Base-by-base conservation (phyloP, 2,888 invertebrate genomes). In the Capitulum mitella region DNA sequence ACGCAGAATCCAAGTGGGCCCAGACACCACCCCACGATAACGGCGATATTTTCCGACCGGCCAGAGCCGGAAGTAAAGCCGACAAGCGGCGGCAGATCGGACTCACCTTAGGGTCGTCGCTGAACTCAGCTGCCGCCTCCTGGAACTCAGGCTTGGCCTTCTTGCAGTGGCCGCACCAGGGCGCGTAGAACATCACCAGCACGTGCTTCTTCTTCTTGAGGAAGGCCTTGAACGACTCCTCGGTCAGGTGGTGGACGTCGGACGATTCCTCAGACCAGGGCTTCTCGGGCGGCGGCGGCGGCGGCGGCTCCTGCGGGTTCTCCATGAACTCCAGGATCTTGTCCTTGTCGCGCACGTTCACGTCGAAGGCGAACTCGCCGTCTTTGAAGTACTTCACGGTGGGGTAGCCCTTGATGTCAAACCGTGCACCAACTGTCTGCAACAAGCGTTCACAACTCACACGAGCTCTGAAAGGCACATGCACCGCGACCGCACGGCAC, bases 81-180 rank as follows among this genome's bases (percentile, higher is more conserved):
- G n/a, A n/a, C n/a, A n/a, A n/a, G 90, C 93, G 84, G 26, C 54
- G 0, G 1, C 54, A 26, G 58, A 58, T 3, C 34, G 94, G 91
- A 22, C 90, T 89, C 0, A 93, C 90, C 86, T 92, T 91, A 10
- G 92, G 88, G 84, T 94, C 92, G 82, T 94, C 93, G 76, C 90
- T 90, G 83, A 93, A 91, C 40, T 87, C 86, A 77, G 90, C 91
- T 0, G 94, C 94, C 0, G 95, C 94, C 46, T 88, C 88, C 77
- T 89, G 89, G 84, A 90, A 92, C 84, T 92, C 93, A 0, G 95
- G 94, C 85, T 95, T 95, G 0, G 93, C 91, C 83, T 90, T 91
- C 85, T 95, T 95, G 85, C 95, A 95, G 85, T 95, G 94, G 0
- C 94, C 94, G 85, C 95, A 95, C 95, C 95, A 96, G 22, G 95